Conservation (phyloP, 2,797 vertebrate genomes). For the Poeciliopsis paucimaculata region DNA sequence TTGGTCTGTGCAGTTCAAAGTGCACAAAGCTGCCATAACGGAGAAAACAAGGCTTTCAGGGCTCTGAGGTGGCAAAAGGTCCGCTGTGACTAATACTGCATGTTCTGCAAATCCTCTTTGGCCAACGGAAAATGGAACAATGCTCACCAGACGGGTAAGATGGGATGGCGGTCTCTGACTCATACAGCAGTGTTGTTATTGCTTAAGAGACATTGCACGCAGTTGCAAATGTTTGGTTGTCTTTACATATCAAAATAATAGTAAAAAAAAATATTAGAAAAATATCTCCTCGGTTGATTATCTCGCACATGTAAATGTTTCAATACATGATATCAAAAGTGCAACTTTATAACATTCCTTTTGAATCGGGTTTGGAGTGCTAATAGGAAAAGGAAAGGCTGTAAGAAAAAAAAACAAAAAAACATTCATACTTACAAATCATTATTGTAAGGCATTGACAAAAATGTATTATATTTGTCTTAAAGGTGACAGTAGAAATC, state of each 20-base stretch:
- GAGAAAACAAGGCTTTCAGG: slow-evolving; percentile 64
- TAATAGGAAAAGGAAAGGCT: slow-evolving; percentile 46
- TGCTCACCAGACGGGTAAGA: slow-evolving; percentile 47
- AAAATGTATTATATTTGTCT: slow-evolving; percentile 60
- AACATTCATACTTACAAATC: slow-evolving; percentile 75
- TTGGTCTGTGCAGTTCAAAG: slow-evolving; percentile 64
- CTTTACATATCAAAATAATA: slow-evolving; percentile 40
- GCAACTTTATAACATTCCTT: slow-evolving; percentile 67
- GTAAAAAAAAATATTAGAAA: slow-evolving; percentile 72
- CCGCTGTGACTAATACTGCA: slow-evolving; percentile 67
- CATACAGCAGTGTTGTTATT: slow-evolving; percentile 71
- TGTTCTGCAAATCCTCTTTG: slow-evolving; percentile 65
- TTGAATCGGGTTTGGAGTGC: slow-evolving; percentile 56
- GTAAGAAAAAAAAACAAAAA: slow-evolving; percentile 31
- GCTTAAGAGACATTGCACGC: slow-evolving; percentile 73
- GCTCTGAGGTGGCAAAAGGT: slow-evolving; percentile 61
- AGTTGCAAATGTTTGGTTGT: slow-evolving; percentile 68
- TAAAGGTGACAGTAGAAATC: slow-evolving; percentile 57
- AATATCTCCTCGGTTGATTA: slow-evolving; percentile 79
- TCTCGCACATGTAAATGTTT: slow-evolving; percentile 69
- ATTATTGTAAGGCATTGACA: slow-evolving; percentile 74
- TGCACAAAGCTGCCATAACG: slow-evolving; percentile 75
- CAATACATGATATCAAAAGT: slow-evolving; percentile 75
- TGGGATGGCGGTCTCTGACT: slow-evolving; percentile 54
- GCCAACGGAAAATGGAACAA: slow-evolving; percentile 54